Percentiles rank a stretch among this genome's conserved stretches.
Conservation (phyloP, 2,888 invertebrate genomes). For the Leptinotarsa peninsularis region DNA sequence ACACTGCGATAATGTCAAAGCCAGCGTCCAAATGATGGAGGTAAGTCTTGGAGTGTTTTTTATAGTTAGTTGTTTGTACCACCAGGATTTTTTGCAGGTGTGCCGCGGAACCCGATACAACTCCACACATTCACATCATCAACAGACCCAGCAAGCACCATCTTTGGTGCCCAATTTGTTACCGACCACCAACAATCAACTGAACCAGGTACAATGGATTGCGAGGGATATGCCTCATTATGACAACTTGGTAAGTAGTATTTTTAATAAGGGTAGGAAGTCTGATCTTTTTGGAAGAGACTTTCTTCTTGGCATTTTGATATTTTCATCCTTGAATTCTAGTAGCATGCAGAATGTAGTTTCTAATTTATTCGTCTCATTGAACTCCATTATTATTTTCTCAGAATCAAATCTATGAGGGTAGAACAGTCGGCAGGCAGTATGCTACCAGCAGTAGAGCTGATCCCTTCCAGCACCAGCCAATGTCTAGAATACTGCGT, state of each 20-base stretch:
- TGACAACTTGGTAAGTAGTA: slow-evolving; percentile 76
- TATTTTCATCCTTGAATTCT: no score
- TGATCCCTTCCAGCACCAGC: slow-evolving; percentile 90
- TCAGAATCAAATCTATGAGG: slow-evolving; percentile 86
- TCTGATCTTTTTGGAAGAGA: not conserved
- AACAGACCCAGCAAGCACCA: slow-evolving; percentile 66
- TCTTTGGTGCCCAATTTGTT: slow-evolving; percentile 81
- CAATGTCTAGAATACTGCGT: slow-evolving; percentile 93
- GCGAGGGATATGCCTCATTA: slow-evolving; percentile 81
- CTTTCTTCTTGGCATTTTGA: no score
- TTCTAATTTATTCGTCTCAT: no score
- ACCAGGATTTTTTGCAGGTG: slow-evolving; percentile 67
- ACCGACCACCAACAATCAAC: slow-evolving; percentile 92
- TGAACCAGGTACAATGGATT: slow-evolving; percentile 79
- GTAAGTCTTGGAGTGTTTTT: slow-evolving; percentile 59
- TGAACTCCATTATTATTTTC: slow-evolving; percentile 40
- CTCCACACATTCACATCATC: slow-evolving; percentile 67
- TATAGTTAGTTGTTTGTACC: not conserved
- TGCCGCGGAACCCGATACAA: slow-evolving; percentile 70
- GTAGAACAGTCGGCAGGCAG: slow-evolving; percentile 76
- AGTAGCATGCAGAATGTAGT: no score
- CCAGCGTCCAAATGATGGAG: slow-evolving; percentile 98
- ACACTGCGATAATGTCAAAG: slow-evolving; percentile 96
- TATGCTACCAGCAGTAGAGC: slow-evolving; percentile 74
- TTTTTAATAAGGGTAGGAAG: not conserved